phyloP scores from a whole-genome alignment of 35 echinoderm and acorn worm species.

The Apostichopus japonicus region DNA sequence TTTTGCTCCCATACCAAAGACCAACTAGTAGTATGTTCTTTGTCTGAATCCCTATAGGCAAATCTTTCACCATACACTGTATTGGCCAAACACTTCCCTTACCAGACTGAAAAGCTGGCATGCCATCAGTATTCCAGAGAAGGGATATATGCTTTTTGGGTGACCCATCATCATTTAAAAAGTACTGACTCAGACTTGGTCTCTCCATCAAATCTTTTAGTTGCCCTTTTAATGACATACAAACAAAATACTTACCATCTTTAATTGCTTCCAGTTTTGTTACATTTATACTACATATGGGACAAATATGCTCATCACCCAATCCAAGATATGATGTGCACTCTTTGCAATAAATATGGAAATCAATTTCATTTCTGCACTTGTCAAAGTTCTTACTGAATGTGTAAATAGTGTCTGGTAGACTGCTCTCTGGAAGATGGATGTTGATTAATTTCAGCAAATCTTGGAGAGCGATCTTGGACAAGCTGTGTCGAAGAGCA shows the following conservation, averaged over 20 bases:
- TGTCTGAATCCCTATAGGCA: conserved; percentile 13
- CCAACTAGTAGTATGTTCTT: conserved; percentile 43
- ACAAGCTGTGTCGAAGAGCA: background rate
- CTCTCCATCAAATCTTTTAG: too few relatives aligned
- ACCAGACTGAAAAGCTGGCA: conserved; percentile 47
- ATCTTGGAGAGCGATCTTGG: background rate
- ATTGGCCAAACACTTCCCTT: conserved; percentile 42
- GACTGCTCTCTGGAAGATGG: background rate
- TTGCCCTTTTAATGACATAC: background rate
- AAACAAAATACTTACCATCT: conserved; percentile 13
- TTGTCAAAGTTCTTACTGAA: conserved; percentile 6
- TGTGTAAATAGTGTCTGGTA: conserved; percentile 2
- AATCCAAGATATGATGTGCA: conserved; percentile 1
- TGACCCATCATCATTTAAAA: background rate
- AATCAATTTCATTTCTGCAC: conserved; percentile 10
- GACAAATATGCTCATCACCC: background rate
- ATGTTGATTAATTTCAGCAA: conserved; percentile 26
- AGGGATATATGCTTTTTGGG: conserved; percentile 26
- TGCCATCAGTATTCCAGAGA: conserved; percentile 52
- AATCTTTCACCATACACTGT: conserved; percentile 8
- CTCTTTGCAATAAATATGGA: conserved; percentile 12
- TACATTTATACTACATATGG: background rate
- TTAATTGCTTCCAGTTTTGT: background rate
- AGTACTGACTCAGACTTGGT: background rate
- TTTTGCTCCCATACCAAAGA: conserved; percentile 47